Conservation (phyloP, 1,140 invertebrate species). For the Drosophila mojavensis region DNA sequence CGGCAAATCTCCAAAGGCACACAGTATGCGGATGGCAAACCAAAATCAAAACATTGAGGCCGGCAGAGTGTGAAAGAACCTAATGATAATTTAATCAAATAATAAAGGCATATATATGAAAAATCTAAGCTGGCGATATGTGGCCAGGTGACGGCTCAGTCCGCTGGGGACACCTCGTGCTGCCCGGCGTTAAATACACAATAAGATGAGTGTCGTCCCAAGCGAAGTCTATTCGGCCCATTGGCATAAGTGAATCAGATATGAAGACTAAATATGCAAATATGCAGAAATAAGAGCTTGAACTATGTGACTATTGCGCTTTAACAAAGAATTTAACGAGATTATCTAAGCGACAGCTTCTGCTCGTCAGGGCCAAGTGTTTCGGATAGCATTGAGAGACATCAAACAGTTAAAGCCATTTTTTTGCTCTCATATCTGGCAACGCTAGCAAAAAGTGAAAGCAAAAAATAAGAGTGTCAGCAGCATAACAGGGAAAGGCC, state of each 20-base stretch:
- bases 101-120: not conserved
- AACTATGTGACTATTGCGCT: constrained; percentile 6
- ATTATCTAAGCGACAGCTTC: not conserved
- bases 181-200: not conserved
- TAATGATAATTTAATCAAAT: constrained; percentile 24
- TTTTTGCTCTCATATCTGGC: constrained; percentile 23
- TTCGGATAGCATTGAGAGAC: constrained; percentile 11
- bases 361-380: not conserved
- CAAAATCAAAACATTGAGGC: constrained; percentile 53
- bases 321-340: constrained; percentile 11
- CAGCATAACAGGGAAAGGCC: constrained; percentile 40
- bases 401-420: constrained; percentile 21
- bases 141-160: not conserved
- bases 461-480: constrained; percentile 66
- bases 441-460: constrained; percentile 31
- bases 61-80: not conserved
- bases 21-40: constrained; percentile 22
- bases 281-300: not conserved
- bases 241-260: constrained; percentile 37
- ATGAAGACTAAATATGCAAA: constrained; percentile 23
- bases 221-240: not conserved
- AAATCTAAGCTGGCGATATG: not conserved
- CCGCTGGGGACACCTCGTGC: not conserved
- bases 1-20: constrained; percentile 43
- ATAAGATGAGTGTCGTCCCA: not conserved